Base-by-base conservation (phyloP, 2,113 vertebrate genomes). In the Nothobranchius furzeri region DNA sequence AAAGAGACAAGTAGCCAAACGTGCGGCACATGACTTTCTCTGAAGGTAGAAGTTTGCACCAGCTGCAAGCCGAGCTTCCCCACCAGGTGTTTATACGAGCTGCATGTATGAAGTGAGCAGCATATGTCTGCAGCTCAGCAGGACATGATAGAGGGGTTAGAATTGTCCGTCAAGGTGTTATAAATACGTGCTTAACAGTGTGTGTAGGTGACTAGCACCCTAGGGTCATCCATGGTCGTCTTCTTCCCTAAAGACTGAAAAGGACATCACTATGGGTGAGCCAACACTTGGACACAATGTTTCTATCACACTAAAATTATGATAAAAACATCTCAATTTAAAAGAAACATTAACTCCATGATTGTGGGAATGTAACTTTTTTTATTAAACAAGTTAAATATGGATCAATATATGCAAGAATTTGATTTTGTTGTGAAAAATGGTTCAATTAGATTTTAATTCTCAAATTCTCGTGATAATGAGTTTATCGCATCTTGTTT, bases 111-210 rank as follows among this genome's bases (percentile, higher is more conserved):
- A 76, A 61, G 69, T 74, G 68, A 76, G 70, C 75, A 77, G 73
- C 71, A 58, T 20, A 20, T 80, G 80, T 85, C 83, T 68, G 17
- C 50, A 76, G 65, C 83, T 72, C 81, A 84, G 83, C 68, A 10
- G 81, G 83, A 60, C 60, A 74, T 81, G 73, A 77, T 77, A 60
- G 77, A 83, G 60, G 60, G 68, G 77, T 70, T 68, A 74, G 59
- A 81, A 80, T 84, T 77, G 84, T 82, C 75, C 67, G 58, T 53
- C 43, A 43, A 76, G 82, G 70, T 73, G 65, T 78, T 84, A 71
- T 57, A 71, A 73, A 68, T 75, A 59, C 70, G 66, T 85, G 76
- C 65, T 70, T 82, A 81, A 75, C 82, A 70, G 56, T 49, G 70
- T 75, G 53, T 72, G 67, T 64, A 64, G 76, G 73, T 78, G 78